A percentile compares a stretch with the other conserved stretches of the same genome.
Conservation (phyloP, 2,888 invertebrate species). For the Proisotoma minuta region DNA sequence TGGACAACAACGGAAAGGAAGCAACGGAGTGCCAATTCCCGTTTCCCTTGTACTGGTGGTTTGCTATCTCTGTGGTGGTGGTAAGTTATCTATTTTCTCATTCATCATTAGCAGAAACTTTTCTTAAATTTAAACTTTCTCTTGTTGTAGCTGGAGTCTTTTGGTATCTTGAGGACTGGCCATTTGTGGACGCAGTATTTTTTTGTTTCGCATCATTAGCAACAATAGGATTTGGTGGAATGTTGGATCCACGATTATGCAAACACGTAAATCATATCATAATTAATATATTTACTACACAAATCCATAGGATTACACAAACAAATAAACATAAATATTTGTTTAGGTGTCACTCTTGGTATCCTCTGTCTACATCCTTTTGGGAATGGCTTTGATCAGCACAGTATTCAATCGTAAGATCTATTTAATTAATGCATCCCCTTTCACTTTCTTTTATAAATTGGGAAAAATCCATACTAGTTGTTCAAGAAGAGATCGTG, state of each 20-base stretch:
- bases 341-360: conserved; percentile 63
- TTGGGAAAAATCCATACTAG: background rate
- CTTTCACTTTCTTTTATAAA: background rate
- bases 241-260: conserved; percentile 46
- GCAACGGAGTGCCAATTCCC: conserved; percentile 46
- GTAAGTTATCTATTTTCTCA: too few species aligned
- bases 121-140: too few species aligned
- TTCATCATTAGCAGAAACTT: too few species aligned
- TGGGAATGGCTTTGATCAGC: conserved; percentile 78
- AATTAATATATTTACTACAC: too few species aligned
- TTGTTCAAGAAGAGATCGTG: conserved; percentile 74
- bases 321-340: background rate
- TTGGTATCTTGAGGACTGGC: conserved; percentile 47
- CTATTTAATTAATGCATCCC: background rate
- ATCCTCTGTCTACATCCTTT: conserved; percentile 73
- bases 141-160: conserved; percentile 38
- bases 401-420: conserved; percentile 69
- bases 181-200: conserved; percentile 47
- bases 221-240: conserved; percentile 72
- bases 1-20: conserved; percentile 28
- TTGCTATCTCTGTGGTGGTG: conserved; percentile 47
- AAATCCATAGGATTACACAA: background rate
- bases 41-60: conserved; percentile 46
- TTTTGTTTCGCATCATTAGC: conserved; percentile 53
- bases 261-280: conserved; percentile 43